Base-by-base conservation (phyloP, 2,797 vertebrate genomes). In the Trichosurus vulpecula region DNA sequence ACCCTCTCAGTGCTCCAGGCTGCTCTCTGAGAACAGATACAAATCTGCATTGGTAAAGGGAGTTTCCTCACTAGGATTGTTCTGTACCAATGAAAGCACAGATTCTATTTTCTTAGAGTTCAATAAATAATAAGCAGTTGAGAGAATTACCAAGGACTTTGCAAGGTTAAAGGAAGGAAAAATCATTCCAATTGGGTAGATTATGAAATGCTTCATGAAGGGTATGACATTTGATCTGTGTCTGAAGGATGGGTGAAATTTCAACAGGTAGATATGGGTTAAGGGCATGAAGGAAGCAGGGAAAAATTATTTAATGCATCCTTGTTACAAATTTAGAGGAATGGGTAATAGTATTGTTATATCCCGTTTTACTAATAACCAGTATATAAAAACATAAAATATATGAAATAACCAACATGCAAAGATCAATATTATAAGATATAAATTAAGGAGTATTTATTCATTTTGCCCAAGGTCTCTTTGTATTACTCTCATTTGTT, bases 301-400 rank as follows among this genome's bases (percentile, higher is more conserved):
- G 6, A 97, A 94, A 95, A 19, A 35, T n/a, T 96, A 22, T 96
- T 96, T 81, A 96, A 96, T 90, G 95, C 41, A 94, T 52, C 89
- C n/a, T 52, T 96, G 51, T 56, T 92, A 91, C 51, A 92, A 92
- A 89, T 94, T 41, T 95, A 94, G 61, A 95, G 52, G 97, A 93
- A 92, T 25, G 93, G 58, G 2, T 41, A 22, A 22, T 74, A 74
- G n/a, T 74, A 74, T 74, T 41, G n/a, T 74, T 74, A 22, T 74
- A 74, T 81, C 74, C 22, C 19, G 81, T 47, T 81, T 81, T 81
- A 66, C 35, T 66, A 35, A n/a, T n/a, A n/a, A 66, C 14, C 13
- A n/a, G 19, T 66, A 35, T 66, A n/a, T 66, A 66, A 66, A 66
- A 66, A n/a, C 14, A 14, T 4, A 66, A 35, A 81, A 9, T 81